Evolutionary conservation across 2,888 invertebrate genomes (phyloP).

Genomic region (Sialis fuliginosa): DNA sequence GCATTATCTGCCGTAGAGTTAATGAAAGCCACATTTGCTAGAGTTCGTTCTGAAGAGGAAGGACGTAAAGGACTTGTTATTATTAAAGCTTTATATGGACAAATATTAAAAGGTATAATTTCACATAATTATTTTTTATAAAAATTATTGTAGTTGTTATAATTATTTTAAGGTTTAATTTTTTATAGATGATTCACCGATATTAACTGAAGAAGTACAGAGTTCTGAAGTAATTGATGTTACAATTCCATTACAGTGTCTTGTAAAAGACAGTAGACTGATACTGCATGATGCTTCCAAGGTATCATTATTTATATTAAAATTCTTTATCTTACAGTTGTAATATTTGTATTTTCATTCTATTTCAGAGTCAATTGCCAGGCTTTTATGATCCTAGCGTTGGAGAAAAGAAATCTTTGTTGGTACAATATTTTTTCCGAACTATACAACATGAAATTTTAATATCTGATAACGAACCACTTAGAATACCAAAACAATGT

Average conservation of each 20-base stretch:
- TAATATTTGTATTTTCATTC: slow-evolving; percentile 9
- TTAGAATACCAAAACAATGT: slow-evolving; percentile 63
- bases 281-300: slow-evolving; percentile 71
- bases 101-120: slow-evolving; percentile 24
- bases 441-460: slow-evolving; percentile 62
- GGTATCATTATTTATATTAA: slow-evolving; percentile 30
- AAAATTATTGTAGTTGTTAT: not conserved
- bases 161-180: not conserved
- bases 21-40: slow-evolving; percentile 79
- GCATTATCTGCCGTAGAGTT: slow-evolving; percentile 74
- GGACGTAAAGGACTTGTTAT: slow-evolving; percentile 72
- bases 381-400: slow-evolving; percentile 95
- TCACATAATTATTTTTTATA: not conserved
- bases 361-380: slow-evolving; percentile 72
- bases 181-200: not conserved
- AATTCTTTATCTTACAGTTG: not conserved
- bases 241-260: slow-evolving; percentile 85
- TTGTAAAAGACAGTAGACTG: slow-evolving; percentile 81
- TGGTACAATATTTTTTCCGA: slow-evolving; percentile 72
- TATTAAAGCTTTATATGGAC: slow-evolving; percentile 65
- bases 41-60: slow-evolving; percentile 68
- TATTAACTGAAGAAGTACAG: not conserved
- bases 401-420: slow-evolving; percentile 78
- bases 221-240: slow-evolving; percentile 60
- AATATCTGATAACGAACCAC: slow-evolving; percentile 59